Percentiles rank a stretch among this genome's conserved stretches.
phyloP scores from a whole-genome alignment of 2,113 vertebrate genomes.

The Fregata magnificens region DNA sequence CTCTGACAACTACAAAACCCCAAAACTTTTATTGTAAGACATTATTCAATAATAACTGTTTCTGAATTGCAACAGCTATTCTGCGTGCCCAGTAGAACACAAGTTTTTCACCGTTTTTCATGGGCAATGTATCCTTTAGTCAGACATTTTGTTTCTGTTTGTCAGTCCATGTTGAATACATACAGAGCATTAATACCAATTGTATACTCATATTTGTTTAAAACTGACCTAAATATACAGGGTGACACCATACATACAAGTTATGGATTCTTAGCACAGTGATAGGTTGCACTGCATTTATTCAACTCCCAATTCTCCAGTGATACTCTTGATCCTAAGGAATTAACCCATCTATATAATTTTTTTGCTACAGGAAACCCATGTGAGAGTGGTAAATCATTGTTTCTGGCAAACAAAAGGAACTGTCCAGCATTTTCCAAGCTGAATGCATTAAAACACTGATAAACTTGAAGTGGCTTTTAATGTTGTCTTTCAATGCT shows the following conservation, averaged over 20 bases:
- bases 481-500: background rate
- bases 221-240: background rate
- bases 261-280: background rate
- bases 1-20: no score
- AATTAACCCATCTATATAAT: background rate
- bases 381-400: background rate
- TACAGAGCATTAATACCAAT: background rate
- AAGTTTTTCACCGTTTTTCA: background rate
- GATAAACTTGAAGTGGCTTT: background rate
- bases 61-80: background rate
- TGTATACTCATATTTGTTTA: background rate
- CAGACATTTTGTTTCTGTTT: background rate
- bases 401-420: background rate
- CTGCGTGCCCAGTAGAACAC: background rate
- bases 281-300: background rate
- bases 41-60: background rate
- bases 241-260: background rate
- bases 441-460: background rate
- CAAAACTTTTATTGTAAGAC: background rate
- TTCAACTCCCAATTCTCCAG: background rate
- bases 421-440: slow-evolving; percentile 52
- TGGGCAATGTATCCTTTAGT: background rate
- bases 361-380: background rate
- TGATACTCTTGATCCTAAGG: background rate
- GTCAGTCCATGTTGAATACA: background rate